A percentile compares a stretch with the other conserved stretches of the same genome.
phyloP scores from a whole-genome alignment of 2,888 invertebrate genomes.

The Lasioglossum figueresi region DNA sequence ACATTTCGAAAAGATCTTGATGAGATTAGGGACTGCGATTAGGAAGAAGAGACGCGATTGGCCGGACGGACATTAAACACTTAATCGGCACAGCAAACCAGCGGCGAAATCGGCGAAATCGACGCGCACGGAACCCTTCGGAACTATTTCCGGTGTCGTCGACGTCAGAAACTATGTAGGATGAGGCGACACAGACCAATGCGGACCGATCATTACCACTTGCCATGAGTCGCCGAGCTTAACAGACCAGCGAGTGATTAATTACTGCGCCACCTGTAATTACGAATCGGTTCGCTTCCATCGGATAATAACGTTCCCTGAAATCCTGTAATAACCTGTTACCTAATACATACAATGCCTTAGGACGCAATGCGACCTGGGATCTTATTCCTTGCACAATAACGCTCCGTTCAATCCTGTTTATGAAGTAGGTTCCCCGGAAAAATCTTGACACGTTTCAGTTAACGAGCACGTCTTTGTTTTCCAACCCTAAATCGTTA shows the following conservation, averaged over 20 bases:
- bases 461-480: not conserved
- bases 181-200: constrained; percentile 32
- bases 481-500: too few relatives aligned
- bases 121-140: constrained; percentile 20
- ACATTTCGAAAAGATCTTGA: not conserved
- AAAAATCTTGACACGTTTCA: not conserved
- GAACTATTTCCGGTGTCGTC: constrained; percentile 56
- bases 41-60: constrained; percentile 20
- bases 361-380: constrained; percentile 17
- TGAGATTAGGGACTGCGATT: constrained; percentile 2
- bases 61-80: constrained; percentile 3
- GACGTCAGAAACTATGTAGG: constrained; percentile 52
- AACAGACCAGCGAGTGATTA: constrained; percentile 53
- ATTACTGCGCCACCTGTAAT: constrained; percentile 58
- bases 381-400: constrained; percentile 30
- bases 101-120: constrained; percentile 9
- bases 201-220: not conserved
- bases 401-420: not conserved
- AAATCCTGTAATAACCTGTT: constrained; percentile 36
- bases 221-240: constrained; percentile 3
- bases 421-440: not conserved
- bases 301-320: constrained; percentile 57
- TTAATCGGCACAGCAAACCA: constrained; percentile 12
- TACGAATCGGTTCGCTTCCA: constrained; percentile 41
- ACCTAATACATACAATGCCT: constrained; percentile 15